Evolutionary conservation across 2,113 vertebrate species (phyloP).

Genomic region (Gymnogyps californianus): DNA sequence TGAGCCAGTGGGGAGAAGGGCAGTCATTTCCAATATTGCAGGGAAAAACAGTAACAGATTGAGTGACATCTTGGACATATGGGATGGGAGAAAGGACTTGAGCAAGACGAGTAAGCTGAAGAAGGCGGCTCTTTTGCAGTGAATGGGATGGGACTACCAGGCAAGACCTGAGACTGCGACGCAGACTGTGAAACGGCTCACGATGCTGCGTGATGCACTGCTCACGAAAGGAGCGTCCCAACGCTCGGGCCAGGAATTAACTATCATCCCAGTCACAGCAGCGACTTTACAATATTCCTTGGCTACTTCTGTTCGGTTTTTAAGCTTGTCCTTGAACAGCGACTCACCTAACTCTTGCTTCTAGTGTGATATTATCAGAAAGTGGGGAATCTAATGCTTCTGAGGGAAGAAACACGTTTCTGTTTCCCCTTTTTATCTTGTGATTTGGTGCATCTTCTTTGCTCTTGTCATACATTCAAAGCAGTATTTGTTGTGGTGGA

Average conservation of each 20-base stretch:
- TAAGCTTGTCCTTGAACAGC: not conserved
- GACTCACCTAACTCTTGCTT: not conserved
- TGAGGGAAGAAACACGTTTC: not conserved
- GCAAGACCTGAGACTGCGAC: not conserved
- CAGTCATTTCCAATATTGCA: not conserved
- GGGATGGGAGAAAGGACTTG: not conserved
- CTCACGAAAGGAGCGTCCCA: not conserved
- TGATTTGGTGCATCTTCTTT: not conserved
- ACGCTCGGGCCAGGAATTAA: not conserved
- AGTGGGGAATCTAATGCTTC: not conserved
- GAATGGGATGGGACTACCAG: not conserved
- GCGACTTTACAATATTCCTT: not conserved
- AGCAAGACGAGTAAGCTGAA: not conserved
- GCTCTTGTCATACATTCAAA: not conserved
- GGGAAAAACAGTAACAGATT: not conserved
- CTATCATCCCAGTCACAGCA: not conserved
- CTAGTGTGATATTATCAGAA: not conserved
- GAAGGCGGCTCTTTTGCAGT: not conserved
- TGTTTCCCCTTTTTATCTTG: not conserved
- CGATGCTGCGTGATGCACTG: accelerated
- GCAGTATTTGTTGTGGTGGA: not conserved
- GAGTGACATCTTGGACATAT: not conserved
- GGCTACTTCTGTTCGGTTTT: not conserved
- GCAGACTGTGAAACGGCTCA: not conserved
- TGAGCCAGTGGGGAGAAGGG: not conserved